Conservation (phyloP, 2,888 invertebrate genomes). For the Sphecodes monilicornis region DNA sequence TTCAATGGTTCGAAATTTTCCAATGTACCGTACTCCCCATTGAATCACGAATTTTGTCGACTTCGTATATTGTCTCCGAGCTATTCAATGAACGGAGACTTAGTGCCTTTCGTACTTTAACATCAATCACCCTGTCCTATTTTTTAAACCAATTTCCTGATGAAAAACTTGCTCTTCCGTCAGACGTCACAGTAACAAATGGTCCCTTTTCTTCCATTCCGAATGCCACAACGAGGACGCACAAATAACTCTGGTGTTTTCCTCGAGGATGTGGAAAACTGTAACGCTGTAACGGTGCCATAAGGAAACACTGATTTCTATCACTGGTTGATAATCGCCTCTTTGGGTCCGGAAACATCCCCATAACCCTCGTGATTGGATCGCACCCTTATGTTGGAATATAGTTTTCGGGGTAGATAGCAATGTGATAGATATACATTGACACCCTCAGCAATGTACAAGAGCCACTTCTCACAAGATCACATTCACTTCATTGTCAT, state of each 20-base stretch:
- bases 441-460: background rate
- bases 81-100: background rate
- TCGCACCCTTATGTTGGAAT: background rate
- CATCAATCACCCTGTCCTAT: background rate
- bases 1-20: background rate
- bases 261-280: constrained; percentile 9
- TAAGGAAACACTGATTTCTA: background rate
- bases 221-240: background rate
- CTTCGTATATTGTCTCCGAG: background rate
- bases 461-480: background rate
- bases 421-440: background rate
- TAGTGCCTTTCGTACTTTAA: background rate
- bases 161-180: background rate
- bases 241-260: background rate
- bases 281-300: constrained; percentile 1
- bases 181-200: constrained; percentile 23
- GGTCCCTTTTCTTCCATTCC: constrained; percentile 6
- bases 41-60: background rate
- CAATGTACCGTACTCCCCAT: background rate
- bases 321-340: constrained; percentile 6
- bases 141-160: constrained; percentile 18
- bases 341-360: background rate
- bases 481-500: background rate
- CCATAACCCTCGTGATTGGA: background rate
- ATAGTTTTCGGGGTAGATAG: background rate